Conservation (phyloP, 2,113 vertebrate species). For the Hyaena hyaena region DNA sequence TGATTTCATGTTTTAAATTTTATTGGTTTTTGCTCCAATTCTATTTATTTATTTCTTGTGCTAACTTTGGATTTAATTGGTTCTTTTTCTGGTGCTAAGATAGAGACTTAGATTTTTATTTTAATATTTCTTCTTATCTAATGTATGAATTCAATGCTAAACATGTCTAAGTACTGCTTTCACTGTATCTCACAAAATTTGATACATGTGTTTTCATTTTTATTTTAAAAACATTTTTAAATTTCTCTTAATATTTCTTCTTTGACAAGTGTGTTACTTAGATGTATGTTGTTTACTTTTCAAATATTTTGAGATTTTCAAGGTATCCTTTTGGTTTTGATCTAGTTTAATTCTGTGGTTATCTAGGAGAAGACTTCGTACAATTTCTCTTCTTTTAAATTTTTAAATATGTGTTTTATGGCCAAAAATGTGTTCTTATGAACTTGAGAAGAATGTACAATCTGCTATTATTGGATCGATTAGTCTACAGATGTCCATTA, state of each 20-base stretch:
- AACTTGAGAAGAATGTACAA: background rate
- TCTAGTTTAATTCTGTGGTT: background rate
- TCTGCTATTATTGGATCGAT: background rate
- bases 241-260: background rate
- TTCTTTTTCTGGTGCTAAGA: background rate
- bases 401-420: background rate
- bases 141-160: background rate
- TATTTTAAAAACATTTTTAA: background rate
- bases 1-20: background rate
- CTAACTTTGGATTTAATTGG: background rate
- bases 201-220: background rate
- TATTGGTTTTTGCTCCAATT: background rate
- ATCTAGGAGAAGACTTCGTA: background rate
- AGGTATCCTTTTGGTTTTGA: background rate
- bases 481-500: background rate
- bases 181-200: background rate
- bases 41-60: background rate
- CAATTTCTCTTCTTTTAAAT: background rate
- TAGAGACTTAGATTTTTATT: background rate
- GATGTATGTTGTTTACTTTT: background rate
- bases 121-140: background rate
- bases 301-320: background rate
- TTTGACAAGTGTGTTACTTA: background rate
- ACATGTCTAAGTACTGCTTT: background rate
- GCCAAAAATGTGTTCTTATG: background rate